These are phyloP conservation scores for Argentina silus DNA, from an alignment of 2,797 vertebrate species.

Conservation along the genomic window DNA sequence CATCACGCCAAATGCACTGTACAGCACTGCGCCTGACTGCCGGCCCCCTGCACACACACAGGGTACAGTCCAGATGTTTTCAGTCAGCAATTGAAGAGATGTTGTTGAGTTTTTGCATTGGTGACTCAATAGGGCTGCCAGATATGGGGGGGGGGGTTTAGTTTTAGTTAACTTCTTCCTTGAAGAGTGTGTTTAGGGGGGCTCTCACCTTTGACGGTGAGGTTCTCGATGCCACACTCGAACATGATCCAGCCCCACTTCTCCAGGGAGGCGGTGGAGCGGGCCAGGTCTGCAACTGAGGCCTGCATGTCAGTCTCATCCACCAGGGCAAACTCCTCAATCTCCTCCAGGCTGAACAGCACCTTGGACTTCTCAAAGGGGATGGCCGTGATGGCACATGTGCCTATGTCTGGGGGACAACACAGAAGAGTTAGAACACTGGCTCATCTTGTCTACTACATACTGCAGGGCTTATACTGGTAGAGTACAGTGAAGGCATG, in stretches of 20 bases:
- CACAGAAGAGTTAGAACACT: not conserved
- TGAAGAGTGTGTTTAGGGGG: no score
- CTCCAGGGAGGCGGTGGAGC: conserved; percentile 84
- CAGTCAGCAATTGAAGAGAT: no score
- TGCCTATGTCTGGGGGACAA: conserved; percentile 84
- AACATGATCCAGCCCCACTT: conserved; percentile 99
- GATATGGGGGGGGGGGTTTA: no score
- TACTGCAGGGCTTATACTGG: not conserved
- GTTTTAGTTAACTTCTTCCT: no score
- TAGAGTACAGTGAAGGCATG: no score
- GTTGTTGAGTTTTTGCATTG: no score
- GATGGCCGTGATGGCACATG: conserved; percentile 96
- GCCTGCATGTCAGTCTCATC: conserved; percentile 90
- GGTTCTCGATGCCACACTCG: conserved; percentile 97
- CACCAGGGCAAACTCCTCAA: conserved; percentile 92
- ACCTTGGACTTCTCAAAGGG: conserved; percentile 99
- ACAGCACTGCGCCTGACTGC: conserved; percentile 93
- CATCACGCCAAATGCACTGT: conserved; percentile 90
- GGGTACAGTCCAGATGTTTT: no score
- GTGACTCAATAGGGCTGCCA: no score
- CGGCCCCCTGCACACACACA: conserved; percentile 83
- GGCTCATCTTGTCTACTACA: no score
- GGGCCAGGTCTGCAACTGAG: conserved; percentile 75
- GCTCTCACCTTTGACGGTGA: conserved; percentile 92
- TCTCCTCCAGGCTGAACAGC: conserved; percentile 95